These are phyloP conservation scores for Burhinus bistriatus DNA, from an alignment of 2,113 vertebrate species.

Conservation along the genomic window DNA sequence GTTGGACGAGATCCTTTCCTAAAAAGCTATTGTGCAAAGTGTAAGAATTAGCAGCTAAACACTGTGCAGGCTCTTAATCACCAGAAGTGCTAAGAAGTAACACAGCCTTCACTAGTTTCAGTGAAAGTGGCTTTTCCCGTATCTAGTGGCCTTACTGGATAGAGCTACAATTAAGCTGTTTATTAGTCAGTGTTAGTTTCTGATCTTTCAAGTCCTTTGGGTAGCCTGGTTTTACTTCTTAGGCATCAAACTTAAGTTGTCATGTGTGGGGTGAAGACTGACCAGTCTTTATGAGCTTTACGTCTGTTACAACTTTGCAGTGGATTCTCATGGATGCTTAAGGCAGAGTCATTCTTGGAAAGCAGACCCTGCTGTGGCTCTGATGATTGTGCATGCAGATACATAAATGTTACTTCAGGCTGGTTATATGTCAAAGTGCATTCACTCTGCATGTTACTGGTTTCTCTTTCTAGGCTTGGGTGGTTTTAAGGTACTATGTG, in stretches of 20 bases:
- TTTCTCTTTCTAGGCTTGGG: not conserved
- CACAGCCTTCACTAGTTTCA: not conserved
- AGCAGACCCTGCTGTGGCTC: not conserved
- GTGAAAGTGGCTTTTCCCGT: not conserved
- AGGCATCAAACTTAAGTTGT: not conserved
- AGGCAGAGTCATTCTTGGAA: not conserved
- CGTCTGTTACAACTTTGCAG: not conserved
- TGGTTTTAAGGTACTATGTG: not conserved
- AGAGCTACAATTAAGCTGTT: not conserved
- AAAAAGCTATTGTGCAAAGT: not conserved
- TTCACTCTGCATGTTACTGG: not conserved
- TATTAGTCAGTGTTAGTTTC: not conserved
- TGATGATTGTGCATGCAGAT: not conserved
- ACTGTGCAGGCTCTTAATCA: not conserved
- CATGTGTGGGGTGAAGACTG: not conserved
- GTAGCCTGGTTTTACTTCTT: not conserved
- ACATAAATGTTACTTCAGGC: not conserved
- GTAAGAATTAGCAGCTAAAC: not conserved
- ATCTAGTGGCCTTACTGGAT: not conserved
- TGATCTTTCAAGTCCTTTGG: not conserved
- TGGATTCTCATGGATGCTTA: not conserved
- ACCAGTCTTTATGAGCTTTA: not conserved
- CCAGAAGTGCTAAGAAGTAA: not conserved
- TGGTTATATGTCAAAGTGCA: not conserved
- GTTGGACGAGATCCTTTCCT: not conserved